These are phyloP conservation scores for Garra rufa DNA, from an alignment of 2,113 vertebrate genomes.

Conservation along the genomic window DNA sequence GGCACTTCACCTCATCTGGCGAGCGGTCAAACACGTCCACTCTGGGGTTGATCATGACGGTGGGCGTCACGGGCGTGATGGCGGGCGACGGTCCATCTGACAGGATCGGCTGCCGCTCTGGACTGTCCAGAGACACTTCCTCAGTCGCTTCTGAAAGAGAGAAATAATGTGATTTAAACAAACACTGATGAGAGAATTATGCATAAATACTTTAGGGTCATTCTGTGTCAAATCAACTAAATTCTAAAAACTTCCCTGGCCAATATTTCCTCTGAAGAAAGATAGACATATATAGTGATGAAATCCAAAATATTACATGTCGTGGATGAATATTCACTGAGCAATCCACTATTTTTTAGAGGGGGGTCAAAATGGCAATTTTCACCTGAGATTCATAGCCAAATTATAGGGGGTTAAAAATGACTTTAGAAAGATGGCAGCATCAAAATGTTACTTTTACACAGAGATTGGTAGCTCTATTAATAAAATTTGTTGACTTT, in stretches of 20 bases:
- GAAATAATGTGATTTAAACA: neutral
- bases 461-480: no score
- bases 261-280: neutral
- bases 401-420: no score
- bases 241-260: neutral
- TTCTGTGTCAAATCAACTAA: neutral
- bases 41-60: constrained; percentile 83
- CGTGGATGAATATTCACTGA: no score
- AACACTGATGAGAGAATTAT: no score
- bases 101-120: constrained; percentile 88
- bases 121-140: constrained; percentile 96
- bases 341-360: no score
- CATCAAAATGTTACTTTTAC: no score
- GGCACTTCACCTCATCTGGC: constrained; percentile 85
- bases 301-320: no score
- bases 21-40: constrained; percentile 89
- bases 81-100: constrained; percentile 92
- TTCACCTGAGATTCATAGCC: no score
- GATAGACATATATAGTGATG: no score
- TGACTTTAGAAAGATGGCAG: no score
- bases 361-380: no score
- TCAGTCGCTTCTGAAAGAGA: constrained; percentile 88
- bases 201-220: neutral
- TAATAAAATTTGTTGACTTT: no score
- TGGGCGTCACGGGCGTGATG: constrained; percentile 90